Evolutionary conservation across 2,113 vertebrate species (phyloP).

Genomic region (Seriola quinqueradiata): DNA sequence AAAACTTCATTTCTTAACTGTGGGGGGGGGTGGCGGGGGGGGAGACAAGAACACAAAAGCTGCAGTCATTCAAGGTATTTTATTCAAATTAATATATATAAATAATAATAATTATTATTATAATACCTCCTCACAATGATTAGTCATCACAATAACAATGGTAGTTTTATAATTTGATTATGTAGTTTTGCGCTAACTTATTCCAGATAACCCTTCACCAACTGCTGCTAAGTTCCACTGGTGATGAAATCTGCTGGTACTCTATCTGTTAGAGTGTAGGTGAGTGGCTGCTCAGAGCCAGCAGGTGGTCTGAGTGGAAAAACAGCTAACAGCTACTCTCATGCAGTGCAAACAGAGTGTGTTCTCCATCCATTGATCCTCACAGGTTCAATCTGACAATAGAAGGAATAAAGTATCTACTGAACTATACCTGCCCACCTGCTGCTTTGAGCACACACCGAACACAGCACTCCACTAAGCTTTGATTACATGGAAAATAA

Average conservation of each 20-base stretch:
- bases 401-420: conserved; percentile 28
- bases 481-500: conserved; percentile 2
- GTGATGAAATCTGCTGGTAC: conserved; percentile 35
- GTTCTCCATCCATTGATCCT: conserved; percentile 30
- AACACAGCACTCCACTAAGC: background rate
- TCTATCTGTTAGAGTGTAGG: conserved; percentile 24
- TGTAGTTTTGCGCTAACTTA: background rate
- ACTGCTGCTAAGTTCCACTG: conserved; percentile 24
- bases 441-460: conserved; percentile 32
- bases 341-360: conserved; percentile 32
- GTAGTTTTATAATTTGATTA: background rate
- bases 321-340: conserved; percentile 52
- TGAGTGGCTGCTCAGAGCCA: conserved; percentile 37
- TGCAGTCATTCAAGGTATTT: conserved; percentile 1
- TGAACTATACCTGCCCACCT: conserved; percentile 36
- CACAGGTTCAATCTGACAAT: conserved; percentile 34
- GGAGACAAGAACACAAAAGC: background rate
- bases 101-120: background rate
- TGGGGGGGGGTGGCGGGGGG: conserved; percentile 56
- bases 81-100: background rate
- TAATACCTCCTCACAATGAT: background rate
- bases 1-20: conserved; percentile 84
- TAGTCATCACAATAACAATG: background rate
- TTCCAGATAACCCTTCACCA: conserved; percentile 14
- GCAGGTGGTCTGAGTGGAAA: conserved; percentile 62